Evolutionary conservation across 2,797 vertebrate genomes (phyloP).

Genomic region (Cephalopachus bancanus): DNA sequence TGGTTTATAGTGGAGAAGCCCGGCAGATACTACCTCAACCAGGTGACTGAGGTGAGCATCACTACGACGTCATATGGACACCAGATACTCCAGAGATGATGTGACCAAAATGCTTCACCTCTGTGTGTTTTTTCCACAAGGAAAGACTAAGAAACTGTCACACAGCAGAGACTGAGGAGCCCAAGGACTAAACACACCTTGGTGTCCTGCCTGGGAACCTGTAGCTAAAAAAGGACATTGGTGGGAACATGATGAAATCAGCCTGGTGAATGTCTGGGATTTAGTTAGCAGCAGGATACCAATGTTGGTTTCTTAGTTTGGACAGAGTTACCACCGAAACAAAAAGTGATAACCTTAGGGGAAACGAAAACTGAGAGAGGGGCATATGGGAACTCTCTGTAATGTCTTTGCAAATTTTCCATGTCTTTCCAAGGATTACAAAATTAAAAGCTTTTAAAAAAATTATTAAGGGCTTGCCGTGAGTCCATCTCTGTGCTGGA

Average conservation of each 20-base stretch:
- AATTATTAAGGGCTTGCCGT: not conserved
- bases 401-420: not conserved
- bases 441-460: not conserved
- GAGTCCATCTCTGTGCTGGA: not conserved
- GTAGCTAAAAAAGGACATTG: not conserved
- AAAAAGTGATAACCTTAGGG: not conserved
- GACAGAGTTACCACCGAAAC: not conserved
- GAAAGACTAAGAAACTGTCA: not conserved
- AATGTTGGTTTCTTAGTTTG: not conserved
- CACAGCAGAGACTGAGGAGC: not conserved
- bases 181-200: not conserved
- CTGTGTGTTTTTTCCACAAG: not conserved
- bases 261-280: not conserved
- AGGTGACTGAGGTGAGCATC: not conserved
- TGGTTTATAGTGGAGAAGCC: not conserved
- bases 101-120: not conserved
- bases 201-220: not conserved
- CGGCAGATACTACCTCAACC: not conserved
- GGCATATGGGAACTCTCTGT: not conserved
- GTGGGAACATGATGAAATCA: not conserved
- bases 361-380: not conserved
- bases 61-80: not conserved
- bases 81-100: not conserved
- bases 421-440: not conserved
- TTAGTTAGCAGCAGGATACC: not conserved